A percentile compares a stretch with the other conserved stretches of the same genome.
phyloP scores from a whole-genome alignment of 2,888 invertebrate genomes.

The Cryptosula pallasiana region DNA sequence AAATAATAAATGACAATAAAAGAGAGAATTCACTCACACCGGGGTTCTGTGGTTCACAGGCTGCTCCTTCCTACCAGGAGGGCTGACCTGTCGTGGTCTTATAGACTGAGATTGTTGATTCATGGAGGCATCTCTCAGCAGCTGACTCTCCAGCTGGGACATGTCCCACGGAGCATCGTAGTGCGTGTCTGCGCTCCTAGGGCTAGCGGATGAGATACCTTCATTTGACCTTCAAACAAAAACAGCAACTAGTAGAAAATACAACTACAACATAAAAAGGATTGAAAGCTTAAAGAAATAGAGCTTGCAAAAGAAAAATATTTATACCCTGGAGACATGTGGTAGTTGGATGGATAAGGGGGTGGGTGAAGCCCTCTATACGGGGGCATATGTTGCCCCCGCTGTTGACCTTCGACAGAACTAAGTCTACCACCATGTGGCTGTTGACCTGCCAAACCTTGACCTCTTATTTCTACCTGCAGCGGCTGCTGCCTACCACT shows the following conservation, averaged over 20 bases:
- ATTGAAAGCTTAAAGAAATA: too few species aligned
- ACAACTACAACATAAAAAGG: too few species aligned
- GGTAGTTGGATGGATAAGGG: neutral
- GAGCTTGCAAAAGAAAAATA: too few species aligned
- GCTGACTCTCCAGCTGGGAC: slow-evolving; percentile 24
- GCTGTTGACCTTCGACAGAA: neutral
- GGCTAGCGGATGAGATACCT: slow-evolving; percentile 1
- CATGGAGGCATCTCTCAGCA: slow-evolving; percentile 16
- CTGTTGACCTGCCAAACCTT: too few species aligned
- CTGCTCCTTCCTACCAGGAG: neutral
- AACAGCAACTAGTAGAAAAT: too few species aligned
- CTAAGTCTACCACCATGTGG: neutral
- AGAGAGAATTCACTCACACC: slow-evolving; percentile 4
- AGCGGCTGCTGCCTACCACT: neutral
- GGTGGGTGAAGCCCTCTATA: slow-evolving; percentile 19
- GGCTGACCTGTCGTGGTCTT: slow-evolving; percentile 11
- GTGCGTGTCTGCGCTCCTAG: slow-evolving; percentile 1
- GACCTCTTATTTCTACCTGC: neutral
- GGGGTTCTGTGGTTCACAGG: neutral
- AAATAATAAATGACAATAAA: too few species aligned
- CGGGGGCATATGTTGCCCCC: neutral
- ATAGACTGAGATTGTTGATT: slow-evolving; percentile 9
- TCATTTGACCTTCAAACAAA: slow-evolving; percentile 3
- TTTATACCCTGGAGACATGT: neutral
- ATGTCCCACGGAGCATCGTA: slow-evolving; percentile 25